Conservation (phyloP, 2,113 vertebrate genomes). For the Trogon surrucura region DNA sequence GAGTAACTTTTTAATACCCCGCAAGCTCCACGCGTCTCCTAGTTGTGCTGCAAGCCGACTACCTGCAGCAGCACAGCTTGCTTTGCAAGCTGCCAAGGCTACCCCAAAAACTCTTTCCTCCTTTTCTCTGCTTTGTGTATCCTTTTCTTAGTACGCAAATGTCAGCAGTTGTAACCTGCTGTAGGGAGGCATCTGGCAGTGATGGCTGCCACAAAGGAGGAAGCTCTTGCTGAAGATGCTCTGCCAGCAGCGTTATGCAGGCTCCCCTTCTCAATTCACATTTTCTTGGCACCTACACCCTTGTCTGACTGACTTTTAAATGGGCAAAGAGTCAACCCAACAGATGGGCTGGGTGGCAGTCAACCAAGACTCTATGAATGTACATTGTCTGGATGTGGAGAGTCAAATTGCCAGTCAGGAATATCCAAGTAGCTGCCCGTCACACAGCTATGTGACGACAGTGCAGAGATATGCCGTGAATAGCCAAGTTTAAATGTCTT, state of each 20-base stretch:
- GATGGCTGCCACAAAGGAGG: slow-evolving; percentile 52
- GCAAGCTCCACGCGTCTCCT: fast-evolving
- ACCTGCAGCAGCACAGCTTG: slow-evolving; percentile 56
- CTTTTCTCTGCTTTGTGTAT: not conserved
- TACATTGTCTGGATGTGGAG: slow-evolving; percentile 54
- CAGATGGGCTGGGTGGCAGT: slow-evolving; percentile 60
- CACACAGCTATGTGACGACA: slow-evolving; percentile 26
- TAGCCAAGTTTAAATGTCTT: slow-evolving; percentile 6
- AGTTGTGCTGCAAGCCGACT: not conserved
- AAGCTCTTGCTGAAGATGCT: slow-evolving; percentile 16
- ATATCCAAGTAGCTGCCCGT: slow-evolving; percentile 53
- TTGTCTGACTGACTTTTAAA: slow-evolving; percentile 65
- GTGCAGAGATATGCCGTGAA: not conserved
- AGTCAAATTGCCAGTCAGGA: slow-evolving; percentile 48
- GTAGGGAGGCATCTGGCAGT: slow-evolving; percentile 54
- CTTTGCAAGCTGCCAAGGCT: slow-evolving; percentile 35
- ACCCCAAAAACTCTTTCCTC: slow-evolving; percentile 19
- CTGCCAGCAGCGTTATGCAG: slow-evolving; percentile 42
- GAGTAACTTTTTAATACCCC: not conserved
- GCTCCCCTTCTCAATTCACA: slow-evolving; percentile 51
- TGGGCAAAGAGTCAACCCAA: slow-evolving; percentile 53
- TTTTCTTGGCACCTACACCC: slow-evolving; percentile 54
- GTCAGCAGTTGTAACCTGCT: slow-evolving; percentile 54
- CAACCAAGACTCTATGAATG: slow-evolving; percentile 57
- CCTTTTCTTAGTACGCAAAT: slow-evolving; percentile 29